These are phyloP conservation scores for Smithornis capensis DNA, from an alignment of 2,113 vertebrate genomes.

Conservation along the genomic window DNA sequence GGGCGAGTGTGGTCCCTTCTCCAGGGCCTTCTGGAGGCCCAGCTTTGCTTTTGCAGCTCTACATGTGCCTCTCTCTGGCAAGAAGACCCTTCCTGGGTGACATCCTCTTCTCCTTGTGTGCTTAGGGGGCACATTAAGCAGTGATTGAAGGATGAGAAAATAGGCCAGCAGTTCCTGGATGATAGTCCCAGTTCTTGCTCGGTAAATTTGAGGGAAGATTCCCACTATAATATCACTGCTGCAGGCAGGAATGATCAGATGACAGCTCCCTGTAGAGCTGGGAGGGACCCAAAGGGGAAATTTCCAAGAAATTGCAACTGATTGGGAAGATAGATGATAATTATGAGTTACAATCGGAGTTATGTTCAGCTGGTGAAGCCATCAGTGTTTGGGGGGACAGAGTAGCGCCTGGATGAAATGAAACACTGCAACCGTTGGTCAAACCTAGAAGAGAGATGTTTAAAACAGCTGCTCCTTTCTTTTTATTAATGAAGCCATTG, in stretches of 20 bases:
- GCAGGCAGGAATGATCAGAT: background rate
- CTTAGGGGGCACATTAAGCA: background rate
- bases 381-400: background rate
- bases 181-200: background rate
- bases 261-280: background rate
- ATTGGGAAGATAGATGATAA: background rate
- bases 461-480: background rate
- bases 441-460: background rate
- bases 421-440: background rate
- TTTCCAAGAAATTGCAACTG: background rate
- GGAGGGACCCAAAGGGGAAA: background rate
- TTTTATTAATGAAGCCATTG: background rate
- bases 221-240: background rate
- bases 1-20: background rate
- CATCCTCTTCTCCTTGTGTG: background rate
- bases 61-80: rapidly evolving
- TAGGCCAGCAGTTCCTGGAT: background rate
- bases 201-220: background rate
- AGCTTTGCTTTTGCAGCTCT: background rate
- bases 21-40: background rate
- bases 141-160: background rate
- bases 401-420: background rate
- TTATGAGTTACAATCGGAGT: background rate
- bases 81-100: background rate
- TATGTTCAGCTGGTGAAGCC: background rate